phyloP scores from a whole-genome alignment of 1,140 invertebrate species.

The Scaptomyza pallida region DNA sequence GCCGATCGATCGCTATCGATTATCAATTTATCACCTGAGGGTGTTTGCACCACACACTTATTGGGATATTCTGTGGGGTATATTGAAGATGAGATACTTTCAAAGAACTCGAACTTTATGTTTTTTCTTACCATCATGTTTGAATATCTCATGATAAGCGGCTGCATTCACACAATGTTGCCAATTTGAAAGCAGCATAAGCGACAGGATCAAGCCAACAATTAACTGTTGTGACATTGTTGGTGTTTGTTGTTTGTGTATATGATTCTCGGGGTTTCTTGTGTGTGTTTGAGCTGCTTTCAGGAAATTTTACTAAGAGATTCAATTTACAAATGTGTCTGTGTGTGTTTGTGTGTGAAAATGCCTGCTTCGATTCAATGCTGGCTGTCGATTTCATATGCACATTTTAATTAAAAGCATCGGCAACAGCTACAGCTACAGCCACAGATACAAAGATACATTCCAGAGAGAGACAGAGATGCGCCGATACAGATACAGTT shows the following conservation, averaged over 20 bases:
- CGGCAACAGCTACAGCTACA: slow-evolving; percentile 7
- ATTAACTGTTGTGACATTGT: slow-evolving; percentile 43
- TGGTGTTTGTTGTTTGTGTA: neutral
- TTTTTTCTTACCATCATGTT: slow-evolving; percentile 17
- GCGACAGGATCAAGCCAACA: slow-evolving; percentile 15
- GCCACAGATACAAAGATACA: neutral
- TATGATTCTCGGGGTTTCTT: no score
- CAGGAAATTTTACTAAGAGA: slow-evolving; percentile 61
- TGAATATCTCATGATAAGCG: slow-evolving; percentile 15
- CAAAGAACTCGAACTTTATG: neutral
- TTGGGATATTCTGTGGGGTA: slow-evolving; percentile 32
- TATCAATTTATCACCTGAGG: neutral
- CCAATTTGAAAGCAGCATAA: slow-evolving; percentile 14
- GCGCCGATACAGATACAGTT: slow-evolving; percentile 32
- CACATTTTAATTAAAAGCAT: slow-evolving; percentile 70
- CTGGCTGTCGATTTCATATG: slow-evolving; percentile 53
- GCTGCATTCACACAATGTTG: neutral
- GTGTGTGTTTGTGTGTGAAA: slow-evolving; percentile 15
- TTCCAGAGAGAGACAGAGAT: neutral
- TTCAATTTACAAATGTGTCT: slow-evolving; percentile 54
- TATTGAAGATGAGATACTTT: neutral
- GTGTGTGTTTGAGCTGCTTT: slow-evolving; percentile 3
- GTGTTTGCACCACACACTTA: slow-evolving; percentile 31
- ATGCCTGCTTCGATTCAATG: slow-evolving; percentile 46
- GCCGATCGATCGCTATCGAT: slow-evolving; percentile 8